Evolutionary conservation across 2,888 invertebrate genomes (phyloP).

Genomic region (Cistogaster globosa): DNA sequence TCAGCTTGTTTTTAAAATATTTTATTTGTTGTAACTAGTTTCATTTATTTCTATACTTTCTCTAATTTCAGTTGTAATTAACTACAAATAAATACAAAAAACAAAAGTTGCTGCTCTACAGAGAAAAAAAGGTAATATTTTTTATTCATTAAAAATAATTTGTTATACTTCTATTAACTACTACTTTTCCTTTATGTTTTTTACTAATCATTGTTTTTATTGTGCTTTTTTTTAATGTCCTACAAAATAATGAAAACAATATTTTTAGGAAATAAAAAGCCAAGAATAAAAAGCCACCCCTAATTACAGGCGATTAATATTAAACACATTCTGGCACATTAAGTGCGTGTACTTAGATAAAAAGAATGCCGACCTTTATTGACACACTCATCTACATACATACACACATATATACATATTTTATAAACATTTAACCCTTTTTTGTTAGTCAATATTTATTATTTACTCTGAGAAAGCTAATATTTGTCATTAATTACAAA

Average conservation of each 20-base stretch:
- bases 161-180: not conserved
- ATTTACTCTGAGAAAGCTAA: too few relatives aligned
- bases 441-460: too few relatives aligned
- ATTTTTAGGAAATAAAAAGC: not conserved
- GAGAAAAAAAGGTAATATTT: not conserved
- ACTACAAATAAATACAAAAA: constrained; percentile 24
- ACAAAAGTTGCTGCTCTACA: not conserved
- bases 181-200: not conserved
- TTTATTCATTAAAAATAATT: not conserved
- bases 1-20: too few relatives aligned
- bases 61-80: constrained; percentile 36
- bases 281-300: constrained; percentile 70
- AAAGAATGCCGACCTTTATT: not conserved
- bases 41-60: not conserved
- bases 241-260: constrained; percentile 12
- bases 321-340: constrained; percentile 77
- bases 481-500: too few relatives aligned
- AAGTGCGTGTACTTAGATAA: not conserved
- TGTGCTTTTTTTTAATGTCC: constrained; percentile 1
- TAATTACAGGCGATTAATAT: constrained; percentile 81
- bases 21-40: not conserved
- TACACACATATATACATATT: too few relatives aligned
- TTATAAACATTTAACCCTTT: too few relatives aligned
- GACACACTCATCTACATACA: too few relatives aligned
- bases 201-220: not conserved